phyloP scores from a whole-genome alignment of 2,113 vertebrate genomes.

The Paralichthys olivaceus region DNA sequence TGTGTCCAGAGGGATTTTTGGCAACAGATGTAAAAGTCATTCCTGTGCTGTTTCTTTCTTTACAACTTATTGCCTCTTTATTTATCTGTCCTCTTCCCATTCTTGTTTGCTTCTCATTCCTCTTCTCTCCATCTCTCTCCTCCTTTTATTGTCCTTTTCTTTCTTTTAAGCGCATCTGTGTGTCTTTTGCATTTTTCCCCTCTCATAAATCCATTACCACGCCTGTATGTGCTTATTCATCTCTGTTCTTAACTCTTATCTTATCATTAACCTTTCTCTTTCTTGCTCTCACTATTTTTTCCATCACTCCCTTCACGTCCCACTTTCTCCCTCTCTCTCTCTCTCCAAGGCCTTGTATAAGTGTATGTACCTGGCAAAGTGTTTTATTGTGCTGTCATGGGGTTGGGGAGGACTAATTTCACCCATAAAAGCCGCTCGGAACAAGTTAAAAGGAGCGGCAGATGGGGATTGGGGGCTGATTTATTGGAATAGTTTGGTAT shows the following conservation, averaged over 20 bases:
- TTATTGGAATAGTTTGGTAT: slow-evolving; percentile 72
- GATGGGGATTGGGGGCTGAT: slow-evolving; percentile 61
- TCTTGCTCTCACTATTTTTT: slow-evolving; percentile 14
- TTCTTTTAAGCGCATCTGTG: not conserved
- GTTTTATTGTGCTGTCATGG: slow-evolving; percentile 78
- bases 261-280: slow-evolving; percentile 20
- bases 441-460: slow-evolving; percentile 70
- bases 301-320: slow-evolving; percentile 31
- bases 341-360: slow-evolving; percentile 67
- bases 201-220: slow-evolving; percentile 6
- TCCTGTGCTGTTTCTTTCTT: not conserved
- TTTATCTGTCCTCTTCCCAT: not conserved
- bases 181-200: slow-evolving; percentile 2
- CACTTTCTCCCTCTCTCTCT: slow-evolving; percentile 23
- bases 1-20: slow-evolving; percentile 65
- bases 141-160: not conserved
- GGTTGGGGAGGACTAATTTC: slow-evolving; percentile 73
- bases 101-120: not conserved
- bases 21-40: slow-evolving; percentile 61
- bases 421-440: slow-evolving; percentile 72
- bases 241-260: slow-evolving; percentile 12
- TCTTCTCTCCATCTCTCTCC: not conserved
- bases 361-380: slow-evolving; percentile 73
- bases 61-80: not conserved
- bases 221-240: slow-evolving; percentile 6